These are phyloP conservation scores for Petroica traversi DNA, from an alignment of 2,113 vertebrate species.

Conservation along the genomic window DNA sequence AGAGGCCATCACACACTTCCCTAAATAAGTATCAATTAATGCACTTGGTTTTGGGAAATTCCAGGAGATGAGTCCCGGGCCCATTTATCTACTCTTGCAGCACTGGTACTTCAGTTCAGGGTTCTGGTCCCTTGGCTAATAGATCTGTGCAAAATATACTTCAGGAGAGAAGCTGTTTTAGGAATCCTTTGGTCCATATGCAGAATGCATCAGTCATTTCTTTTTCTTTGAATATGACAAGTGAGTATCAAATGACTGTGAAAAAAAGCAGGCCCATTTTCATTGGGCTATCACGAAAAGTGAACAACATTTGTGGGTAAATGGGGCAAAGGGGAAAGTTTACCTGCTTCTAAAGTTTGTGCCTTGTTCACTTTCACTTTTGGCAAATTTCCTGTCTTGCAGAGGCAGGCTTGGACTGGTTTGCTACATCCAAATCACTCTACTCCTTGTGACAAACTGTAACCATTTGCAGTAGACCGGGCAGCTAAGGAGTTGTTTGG, in stretches of 20 bases:
- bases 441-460: neutral
- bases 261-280: neutral
- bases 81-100: neutral
- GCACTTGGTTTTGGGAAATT: neutral
- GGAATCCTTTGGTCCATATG: neutral
- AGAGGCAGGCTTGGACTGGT: neutral
- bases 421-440: neutral
- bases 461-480: neutral
- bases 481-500: neutral
- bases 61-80: neutral
- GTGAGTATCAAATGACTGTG: neutral
- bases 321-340: neutral
- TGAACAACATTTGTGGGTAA: neutral
- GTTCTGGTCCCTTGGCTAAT: neutral
- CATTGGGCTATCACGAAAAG: neutral
- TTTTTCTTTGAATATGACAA: neutral
- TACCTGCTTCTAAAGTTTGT: neutral
- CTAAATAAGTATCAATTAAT: slow-evolving; percentile 28
- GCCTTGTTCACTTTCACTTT: neutral
- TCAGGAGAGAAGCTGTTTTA: neutral
- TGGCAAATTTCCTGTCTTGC: neutral
- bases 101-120: neutral
- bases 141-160: neutral
- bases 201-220: neutral
- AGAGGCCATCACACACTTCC: slow-evolving; percentile 36